A percentile compares a stretch with the other conserved stretches of the same genome.
Evolutionary conservation across 2,888 invertebrate genomes (phyloP).

Genomic region (Drosophila hamatofila): DNA sequence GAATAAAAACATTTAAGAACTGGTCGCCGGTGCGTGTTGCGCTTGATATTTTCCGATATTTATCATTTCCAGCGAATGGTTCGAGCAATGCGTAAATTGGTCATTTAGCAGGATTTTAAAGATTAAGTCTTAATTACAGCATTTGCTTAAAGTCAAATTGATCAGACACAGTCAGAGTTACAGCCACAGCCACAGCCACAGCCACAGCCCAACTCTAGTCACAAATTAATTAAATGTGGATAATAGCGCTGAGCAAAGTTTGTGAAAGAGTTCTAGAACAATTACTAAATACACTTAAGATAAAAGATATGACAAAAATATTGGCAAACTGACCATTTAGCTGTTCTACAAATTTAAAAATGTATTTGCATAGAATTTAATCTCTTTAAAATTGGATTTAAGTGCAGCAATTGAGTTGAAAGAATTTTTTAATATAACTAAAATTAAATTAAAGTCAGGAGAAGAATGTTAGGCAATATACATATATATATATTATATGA

Average conservation of each 20-base stretch:
- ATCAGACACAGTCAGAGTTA: not conserved
- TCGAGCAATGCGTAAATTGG: constrained; percentile 50
- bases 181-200: not conserved
- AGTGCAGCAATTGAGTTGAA: not conserved
- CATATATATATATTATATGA: too few species aligned
- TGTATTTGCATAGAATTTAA: not conserved
- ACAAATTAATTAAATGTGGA: not conserved
- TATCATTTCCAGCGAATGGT: constrained; percentile 16
- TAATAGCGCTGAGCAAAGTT: not conserved
- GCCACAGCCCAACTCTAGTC: not conserved
- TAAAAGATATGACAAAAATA: too few species aligned
- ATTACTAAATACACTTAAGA: not conserved
- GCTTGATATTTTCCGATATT: constrained; percentile 6
- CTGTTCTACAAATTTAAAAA: not conserved
- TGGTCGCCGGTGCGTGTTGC: constrained; percentile 37
- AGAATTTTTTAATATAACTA: too few species aligned
- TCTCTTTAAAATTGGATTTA: not conserved
- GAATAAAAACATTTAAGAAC: constrained; percentile 54
- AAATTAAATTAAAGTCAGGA: not conserved
- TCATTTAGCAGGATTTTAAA: constrained; percentile 35
- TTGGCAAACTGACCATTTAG: not conserved
- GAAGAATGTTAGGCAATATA: not conserved
- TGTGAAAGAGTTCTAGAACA: not conserved
- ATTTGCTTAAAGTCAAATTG: constrained; percentile 2
- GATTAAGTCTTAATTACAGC: constrained; percentile 60